Conservation (phyloP, 2,797 vertebrate genomes). For the Xiphophorus birchmanni region DNA sequence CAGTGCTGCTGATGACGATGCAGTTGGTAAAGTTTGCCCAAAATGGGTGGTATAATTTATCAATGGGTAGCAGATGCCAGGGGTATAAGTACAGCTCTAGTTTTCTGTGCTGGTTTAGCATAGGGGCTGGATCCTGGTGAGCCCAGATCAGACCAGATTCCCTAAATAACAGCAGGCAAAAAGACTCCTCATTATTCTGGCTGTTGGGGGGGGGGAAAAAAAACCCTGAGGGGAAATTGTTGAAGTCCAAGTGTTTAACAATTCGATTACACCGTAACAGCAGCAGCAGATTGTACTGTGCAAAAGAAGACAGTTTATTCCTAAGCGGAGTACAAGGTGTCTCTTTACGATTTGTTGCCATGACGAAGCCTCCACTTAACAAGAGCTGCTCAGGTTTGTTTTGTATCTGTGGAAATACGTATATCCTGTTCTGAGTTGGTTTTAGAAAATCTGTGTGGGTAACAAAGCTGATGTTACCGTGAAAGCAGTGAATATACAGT, state of each 20-base stretch:
- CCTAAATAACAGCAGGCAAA: slow-evolving; percentile 27
- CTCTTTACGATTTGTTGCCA: slow-evolving; percentile 21
- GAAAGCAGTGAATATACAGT: neutral
- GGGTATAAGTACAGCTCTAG: neutral
- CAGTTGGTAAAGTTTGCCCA: slow-evolving; percentile 8
- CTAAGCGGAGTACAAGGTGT: neutral
- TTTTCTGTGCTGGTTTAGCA: slow-evolving; percentile 29
- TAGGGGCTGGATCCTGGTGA: slow-evolving; percentile 35
- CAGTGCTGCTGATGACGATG: neutral
- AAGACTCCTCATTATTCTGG: slow-evolving; percentile 33
- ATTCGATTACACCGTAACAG: slow-evolving; percentile 21
- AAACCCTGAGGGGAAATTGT: slow-evolving; percentile 29
- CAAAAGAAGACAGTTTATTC: slow-evolving; percentile 16
- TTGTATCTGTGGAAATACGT: neutral
- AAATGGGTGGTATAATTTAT: neutral
- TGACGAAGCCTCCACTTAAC: neutral
- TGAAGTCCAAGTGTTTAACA: slow-evolving; percentile 50
- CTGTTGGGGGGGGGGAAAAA: slow-evolving; percentile 33
- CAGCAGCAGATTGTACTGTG: slow-evolving; percentile 12
- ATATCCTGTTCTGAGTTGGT: neutral
- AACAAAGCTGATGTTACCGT: neutral
- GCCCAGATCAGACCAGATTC: slow-evolving; percentile 18
- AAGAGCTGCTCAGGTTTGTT: neutral
- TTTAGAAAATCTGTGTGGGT: neutral
- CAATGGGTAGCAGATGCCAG: slow-evolving; percentile 1